Percentiles rank a stretch among this genome's conserved stretches.
Evolutionary conservation across 2,113 vertebrate genomes (phyloP).

Genomic region (Spermophilus dauricus): DNA sequence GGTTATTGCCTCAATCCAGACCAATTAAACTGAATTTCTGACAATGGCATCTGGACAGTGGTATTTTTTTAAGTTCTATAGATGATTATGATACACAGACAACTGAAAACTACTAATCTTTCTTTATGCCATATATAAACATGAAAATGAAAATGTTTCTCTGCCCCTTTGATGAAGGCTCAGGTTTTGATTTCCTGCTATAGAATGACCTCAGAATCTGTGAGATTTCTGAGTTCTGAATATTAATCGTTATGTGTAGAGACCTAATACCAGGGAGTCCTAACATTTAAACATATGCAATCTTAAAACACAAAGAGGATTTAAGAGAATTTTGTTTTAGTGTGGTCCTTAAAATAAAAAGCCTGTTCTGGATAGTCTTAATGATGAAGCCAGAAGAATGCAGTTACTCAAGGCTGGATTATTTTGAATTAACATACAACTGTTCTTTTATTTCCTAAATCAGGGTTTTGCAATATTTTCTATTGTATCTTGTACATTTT

Average conservation of each 20-base stretch:
- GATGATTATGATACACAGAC: neutral
- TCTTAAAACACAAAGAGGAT: neutral
- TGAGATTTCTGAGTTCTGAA: neutral
- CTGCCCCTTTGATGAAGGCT: neutral
- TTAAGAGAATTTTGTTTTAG: neutral
- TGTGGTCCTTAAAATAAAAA: neutral
- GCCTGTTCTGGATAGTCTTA: neutral
- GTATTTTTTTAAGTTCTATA: neutral
- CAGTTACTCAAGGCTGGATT: neutral
- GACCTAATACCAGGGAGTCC: neutral
- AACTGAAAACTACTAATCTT: neutral
- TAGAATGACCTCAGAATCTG: neutral
- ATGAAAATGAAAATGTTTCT: neutral
- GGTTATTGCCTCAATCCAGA: neutral
- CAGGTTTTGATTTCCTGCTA: neutral
- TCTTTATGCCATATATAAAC: neutral
- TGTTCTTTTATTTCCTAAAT: neutral
- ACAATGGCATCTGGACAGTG: neutral
- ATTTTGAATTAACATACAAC: neutral
- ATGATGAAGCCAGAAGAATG: neutral
- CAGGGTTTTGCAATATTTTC: neutral
- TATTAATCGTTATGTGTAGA: neutral
- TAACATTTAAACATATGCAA: neutral
- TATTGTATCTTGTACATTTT: neutral
- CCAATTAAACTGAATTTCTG: constrained; percentile 36